phyloP scores from a whole-genome alignment of 2,888 invertebrate species.

The Caenorhabditis auriculariae region DNA sequence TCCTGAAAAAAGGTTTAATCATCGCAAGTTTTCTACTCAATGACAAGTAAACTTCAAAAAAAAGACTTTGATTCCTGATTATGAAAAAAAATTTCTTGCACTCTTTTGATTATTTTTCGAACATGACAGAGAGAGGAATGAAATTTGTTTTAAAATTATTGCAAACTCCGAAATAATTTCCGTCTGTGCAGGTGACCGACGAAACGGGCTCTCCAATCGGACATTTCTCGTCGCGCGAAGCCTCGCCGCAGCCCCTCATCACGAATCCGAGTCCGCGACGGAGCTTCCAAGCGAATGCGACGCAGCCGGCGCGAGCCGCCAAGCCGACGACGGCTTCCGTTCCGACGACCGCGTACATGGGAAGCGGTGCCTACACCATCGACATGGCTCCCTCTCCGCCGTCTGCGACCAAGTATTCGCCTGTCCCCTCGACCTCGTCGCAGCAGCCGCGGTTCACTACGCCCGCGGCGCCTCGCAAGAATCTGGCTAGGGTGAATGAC shows the following conservation, averaged over 20 bases:
- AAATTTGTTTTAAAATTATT: not conserved
- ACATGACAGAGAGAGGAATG: not conserved
- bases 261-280: conserved; percentile 6
- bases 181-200: conserved; percentile 13
- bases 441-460: too few species aligned
- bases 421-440: too few species aligned
- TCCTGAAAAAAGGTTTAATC: too few species aligned
- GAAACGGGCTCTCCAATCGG: conserved; percentile 23
- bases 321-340: not conserved
- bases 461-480: too few species aligned
- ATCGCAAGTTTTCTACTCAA: too few species aligned
- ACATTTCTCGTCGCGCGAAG: conserved; percentile 6
- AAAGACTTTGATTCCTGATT: too few species aligned
- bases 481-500: too few species aligned
- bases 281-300: not conserved
- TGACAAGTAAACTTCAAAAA: too few species aligned
- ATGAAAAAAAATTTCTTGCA: too few species aligned
- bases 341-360: conserved; percentile 22
- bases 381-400: too few species aligned
- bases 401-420: too few species aligned
- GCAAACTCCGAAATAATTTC: not conserved
- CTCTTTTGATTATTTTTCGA: not conserved
- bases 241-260: conserved; percentile 11
- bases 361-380: conserved; percentile 22
- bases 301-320: not conserved